Base-by-base conservation (phyloP, 2,888 invertebrate species). In the Acleris emargana region DNA sequence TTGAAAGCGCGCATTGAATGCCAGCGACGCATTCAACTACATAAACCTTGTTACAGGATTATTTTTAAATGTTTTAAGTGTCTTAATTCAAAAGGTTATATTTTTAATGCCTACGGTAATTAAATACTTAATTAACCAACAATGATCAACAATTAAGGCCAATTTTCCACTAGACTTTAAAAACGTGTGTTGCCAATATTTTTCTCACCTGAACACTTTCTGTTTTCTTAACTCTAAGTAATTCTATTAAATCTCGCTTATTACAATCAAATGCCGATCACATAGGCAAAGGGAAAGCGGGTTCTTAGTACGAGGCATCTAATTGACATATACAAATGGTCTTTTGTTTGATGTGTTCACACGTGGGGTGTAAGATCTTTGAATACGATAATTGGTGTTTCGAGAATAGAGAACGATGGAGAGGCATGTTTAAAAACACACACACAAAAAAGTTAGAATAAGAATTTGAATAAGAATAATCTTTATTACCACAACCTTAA, bases 291-390 rank as follows among this genome's bases (percentile, higher is more conserved):
- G 79, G 73, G 84, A 86, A 86, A 85, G 81, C 77, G 58, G 63
- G 66, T 69, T 62, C 69, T 59, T 71, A 67, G 62, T 68, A 66
- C 60, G 59, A 69, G 72, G 69, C 71, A 67, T 77, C 80, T 86
- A 86, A 87, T 87, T 87, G 86, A 81, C 80, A 75, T 76, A 77
- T 74, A 85, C 82, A 85, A 84, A 85, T 79, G 80, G 78, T 81
- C 81, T 82, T 86, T 87, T 87, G 85, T 86, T 82, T 77, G 64
- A 69, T 70, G 68, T 68, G 68, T 70, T 71, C 67, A 68, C 64
- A 70, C 68, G 68, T 64, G 71, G 63, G 72, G 64, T 70, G 73
- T 67, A 71, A 71, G 47, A 61, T 66, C 59, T 66, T 61, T 66
- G 57, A 38, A 52, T 66, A 66, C 57, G 60, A 50, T 61, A 66